Conservation (phyloP, 2,113 vertebrate genomes). For the Indicator indicator region DNA sequence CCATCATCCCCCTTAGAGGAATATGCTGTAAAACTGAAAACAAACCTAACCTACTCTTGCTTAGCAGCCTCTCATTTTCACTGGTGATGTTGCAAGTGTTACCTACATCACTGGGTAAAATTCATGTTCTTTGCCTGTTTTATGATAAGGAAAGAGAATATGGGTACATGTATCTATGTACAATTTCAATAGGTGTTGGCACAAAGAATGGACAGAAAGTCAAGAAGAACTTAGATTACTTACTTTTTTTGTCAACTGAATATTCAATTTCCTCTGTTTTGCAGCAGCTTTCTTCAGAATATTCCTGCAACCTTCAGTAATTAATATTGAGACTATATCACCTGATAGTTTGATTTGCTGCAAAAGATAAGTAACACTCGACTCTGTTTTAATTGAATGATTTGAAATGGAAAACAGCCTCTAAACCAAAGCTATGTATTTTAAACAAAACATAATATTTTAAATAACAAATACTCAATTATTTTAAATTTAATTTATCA, state of each 20-base stretch:
- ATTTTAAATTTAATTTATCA: not conserved
- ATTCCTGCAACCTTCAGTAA: not conserved
- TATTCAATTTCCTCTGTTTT: not conserved
- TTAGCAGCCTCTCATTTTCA: not conserved
- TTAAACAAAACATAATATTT: not conserved
- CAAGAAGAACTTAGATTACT: not conserved
- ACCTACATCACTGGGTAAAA: not conserved
- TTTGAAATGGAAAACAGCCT: not conserved
- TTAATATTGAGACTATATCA: not conserved
- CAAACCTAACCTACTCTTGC: not conserved
- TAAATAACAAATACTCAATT: not conserved
- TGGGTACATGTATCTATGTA: rapidly evolving
- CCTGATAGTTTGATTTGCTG: not conserved
- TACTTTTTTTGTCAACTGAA: not conserved
- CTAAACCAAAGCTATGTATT: not conserved
- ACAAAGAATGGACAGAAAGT: not conserved
- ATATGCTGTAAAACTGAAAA: not conserved
- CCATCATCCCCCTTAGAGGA: not conserved
- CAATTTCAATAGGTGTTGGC: not conserved
- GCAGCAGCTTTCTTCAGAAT: not conserved
- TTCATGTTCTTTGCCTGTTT: not conserved
- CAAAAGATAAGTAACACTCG: not conserved
- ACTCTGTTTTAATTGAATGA: not conserved
- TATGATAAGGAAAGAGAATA: not conserved
- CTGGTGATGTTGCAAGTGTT: not conserved